These are phyloP conservation scores for Cartodere bifasciata DNA, from an alignment of 2,888 invertebrate genomes.

Conservation along the genomic window DNA sequence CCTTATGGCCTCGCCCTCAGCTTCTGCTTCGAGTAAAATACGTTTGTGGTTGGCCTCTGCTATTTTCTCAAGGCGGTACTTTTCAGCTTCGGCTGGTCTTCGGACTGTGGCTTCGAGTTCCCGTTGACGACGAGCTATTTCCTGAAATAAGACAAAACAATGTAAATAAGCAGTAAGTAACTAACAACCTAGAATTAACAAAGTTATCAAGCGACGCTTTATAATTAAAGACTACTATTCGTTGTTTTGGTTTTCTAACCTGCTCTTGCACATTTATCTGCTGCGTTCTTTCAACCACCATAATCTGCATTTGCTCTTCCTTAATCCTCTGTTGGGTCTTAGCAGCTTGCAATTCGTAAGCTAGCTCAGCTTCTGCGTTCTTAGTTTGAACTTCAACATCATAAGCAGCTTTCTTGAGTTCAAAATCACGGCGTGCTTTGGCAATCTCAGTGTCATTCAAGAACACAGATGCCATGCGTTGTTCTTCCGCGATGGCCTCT, in stretches of 20 bases:
- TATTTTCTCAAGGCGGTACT: conserved; percentile 76
- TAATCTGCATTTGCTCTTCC: conserved; percentile 96
- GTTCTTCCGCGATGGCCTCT: conserved; percentile 93
- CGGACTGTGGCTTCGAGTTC: conserved; percentile 88
- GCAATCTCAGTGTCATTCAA: conserved; percentile 95
- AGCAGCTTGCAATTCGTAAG: conserved; percentile 85
- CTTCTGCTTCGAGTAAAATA: conserved; percentile 82
- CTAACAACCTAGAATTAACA: too few relatives aligned
- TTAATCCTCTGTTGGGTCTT: conserved; percentile 86
- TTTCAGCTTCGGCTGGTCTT: conserved; percentile 94
- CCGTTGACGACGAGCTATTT: conserved; percentile 80
- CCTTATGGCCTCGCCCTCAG: conserved; percentile 80
- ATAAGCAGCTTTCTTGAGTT: conserved; percentile 92
- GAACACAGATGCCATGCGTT: conserved; percentile 87
- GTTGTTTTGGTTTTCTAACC: too few relatives aligned
- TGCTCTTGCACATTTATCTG: conserved; percentile 90
- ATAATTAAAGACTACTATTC: too few relatives aligned
- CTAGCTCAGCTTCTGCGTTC: conserved; percentile 89
- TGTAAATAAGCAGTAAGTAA: too few relatives aligned
- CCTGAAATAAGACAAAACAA: too few relatives aligned
- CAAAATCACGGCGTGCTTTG: conserved; percentile 92
- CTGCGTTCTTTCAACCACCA: conserved; percentile 45
- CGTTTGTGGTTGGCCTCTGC: conserved; percentile 80
- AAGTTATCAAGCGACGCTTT: too few relatives aligned
- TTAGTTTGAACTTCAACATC: conserved; percentile 93